Evolutionary conservation across 2,113 vertebrate genomes (phyloP), one percentile per base, ranked within the genome.

Genomic region (Bungarus multicinctus): DNA sequence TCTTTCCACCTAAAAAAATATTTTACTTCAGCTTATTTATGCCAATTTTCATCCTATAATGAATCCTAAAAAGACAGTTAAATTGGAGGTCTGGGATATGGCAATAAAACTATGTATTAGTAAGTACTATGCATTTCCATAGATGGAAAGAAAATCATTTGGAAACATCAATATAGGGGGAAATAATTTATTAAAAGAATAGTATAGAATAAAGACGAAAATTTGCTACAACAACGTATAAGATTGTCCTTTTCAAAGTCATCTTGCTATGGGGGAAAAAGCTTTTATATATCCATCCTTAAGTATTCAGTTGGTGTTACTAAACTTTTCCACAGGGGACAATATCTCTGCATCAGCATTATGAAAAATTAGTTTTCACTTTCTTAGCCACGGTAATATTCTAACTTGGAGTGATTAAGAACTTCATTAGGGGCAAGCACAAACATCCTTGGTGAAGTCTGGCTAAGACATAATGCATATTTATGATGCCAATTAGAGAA

Each of bases 401-500:
- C 91, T 69, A 91, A 91, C 30, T 92, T 92, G 69, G 89, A 92
- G 81, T 90, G 94, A 92, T 25, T 89, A 92, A 58, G 3, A 2
- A 92, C 91, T 95, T 94, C 91, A 92, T 94, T 89, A 93, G 50
- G 3, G 2, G 43, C 91, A 94, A 90, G 30, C 52, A 90, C 54
- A 54, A 69, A 57, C 43, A 89, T 86, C 90, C 69, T 45, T 60
- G 55, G 54, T 89, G 47, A 91, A 34, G 47, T 69, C 87, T 92
- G 88, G 43, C 88, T 60, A 81, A 74, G 90, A 92, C 94, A 96
- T 94, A 96, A 91, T 93, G 93, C 90, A 55, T 96, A 97, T 97
- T 97, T 96, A 97, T 94, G 94, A 94, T 89, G 91, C 96, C 94
- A 94, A 91, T 97, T 95, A 97, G 90, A 95, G 95, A 93, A 95